phyloP scores from a whole-genome alignment of 64 coral and sea anemone species.

The Dendronephthya gigantea region DNA sequence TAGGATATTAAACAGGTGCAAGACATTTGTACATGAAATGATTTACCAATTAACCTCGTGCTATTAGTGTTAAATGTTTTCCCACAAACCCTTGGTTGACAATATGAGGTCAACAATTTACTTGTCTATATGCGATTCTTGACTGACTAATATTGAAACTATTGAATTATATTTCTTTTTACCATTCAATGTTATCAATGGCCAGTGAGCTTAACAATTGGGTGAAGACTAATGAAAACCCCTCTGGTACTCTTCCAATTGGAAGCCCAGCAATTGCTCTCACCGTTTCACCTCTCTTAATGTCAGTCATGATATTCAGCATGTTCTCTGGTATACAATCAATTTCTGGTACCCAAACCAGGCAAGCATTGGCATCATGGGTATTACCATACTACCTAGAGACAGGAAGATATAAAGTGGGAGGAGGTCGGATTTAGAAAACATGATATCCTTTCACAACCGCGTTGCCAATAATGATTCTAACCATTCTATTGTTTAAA shows the following conservation, averaged over 20 bases:
- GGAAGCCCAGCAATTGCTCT: conserved; percentile 41
- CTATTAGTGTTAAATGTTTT: too few species aligned
- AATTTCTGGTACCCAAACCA: conserved; percentile 39
- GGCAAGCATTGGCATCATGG: conserved; percentile 25
- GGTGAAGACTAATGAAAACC: conserved; percentile 33
- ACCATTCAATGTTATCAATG: conserved; percentile 33
- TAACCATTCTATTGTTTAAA: background rate
- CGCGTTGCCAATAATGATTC: background rate
- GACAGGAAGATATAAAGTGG: background rate
- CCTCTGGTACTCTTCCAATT: conserved; percentile 36
- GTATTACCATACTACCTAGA: conserved; percentile 43
- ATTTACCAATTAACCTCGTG: too few species aligned
- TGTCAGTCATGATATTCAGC: conserved; percentile 21
- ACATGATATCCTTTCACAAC: conserved; percentile 40
- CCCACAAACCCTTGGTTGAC: too few species aligned
- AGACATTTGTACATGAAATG: too few species aligned
- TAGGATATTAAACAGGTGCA: too few species aligned
- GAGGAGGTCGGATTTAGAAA: conserved; percentile 28
- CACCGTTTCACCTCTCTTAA: conserved; percentile 29
- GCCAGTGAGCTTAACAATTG: conserved; percentile 20
- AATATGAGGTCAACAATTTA: too few species aligned
- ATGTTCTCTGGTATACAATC: conserved; percentile 6
- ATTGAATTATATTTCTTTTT: background rate
- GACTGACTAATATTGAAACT: too few species aligned
- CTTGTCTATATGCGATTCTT: too few species aligned